Percentiles rank a stretch among this genome's conserved stretches.
Evolutionary conservation across 1,140 invertebrate species (phyloP).

Genomic region (Pararge aegeria): DNA sequence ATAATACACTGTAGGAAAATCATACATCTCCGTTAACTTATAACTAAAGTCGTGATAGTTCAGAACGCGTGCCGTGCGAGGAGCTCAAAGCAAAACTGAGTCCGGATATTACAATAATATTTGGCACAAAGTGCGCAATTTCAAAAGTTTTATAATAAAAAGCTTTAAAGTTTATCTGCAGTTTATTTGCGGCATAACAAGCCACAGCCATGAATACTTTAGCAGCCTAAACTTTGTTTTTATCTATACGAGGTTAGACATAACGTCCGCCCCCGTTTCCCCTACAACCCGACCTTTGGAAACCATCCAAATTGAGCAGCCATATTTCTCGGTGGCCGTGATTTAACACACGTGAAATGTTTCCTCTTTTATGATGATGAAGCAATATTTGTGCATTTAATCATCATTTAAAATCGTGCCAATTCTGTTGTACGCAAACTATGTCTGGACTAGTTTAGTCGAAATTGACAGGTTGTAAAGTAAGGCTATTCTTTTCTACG

Average conservation of each 20-base stretch:
- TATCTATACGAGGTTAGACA: slow-evolving; percentile 41
- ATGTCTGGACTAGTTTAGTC: too few relatives aligned
- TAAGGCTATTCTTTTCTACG: too few relatives aligned
- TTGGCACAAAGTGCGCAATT: not conserved
- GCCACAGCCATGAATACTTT: slow-evolving; percentile 22
- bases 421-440: too few relatives aligned
- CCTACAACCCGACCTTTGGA: slow-evolving; percentile 36
- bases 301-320: slow-evolving; percentile 33
- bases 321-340: slow-evolving; percentile 38
- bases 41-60: too few relatives aligned
- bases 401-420: slow-evolving; percentile 35
- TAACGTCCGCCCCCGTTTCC: slow-evolving; percentile 25
- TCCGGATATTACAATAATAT: not conserved
- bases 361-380: slow-evolving; percentile 35
- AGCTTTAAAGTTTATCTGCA: slow-evolving; percentile 11
- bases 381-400: slow-evolving; percentile 32
- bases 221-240: slow-evolving; percentile 34
- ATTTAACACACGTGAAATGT: slow-evolving; percentile 38
- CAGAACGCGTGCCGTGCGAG: too few relatives aligned
- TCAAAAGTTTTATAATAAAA: slow-evolving; percentile 1
- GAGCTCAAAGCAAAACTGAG: too few relatives aligned
- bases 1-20: too few relatives aligned
- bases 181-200: slow-evolving; percentile 7
- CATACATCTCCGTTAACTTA: too few relatives aligned
- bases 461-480: too few relatives aligned